A percentile compares a stretch with the other conserved stretches of the same genome.
Evolutionary conservation across 2,888 invertebrate species (phyloP).

Genomic region (Trichogramma evanescens): DNA sequence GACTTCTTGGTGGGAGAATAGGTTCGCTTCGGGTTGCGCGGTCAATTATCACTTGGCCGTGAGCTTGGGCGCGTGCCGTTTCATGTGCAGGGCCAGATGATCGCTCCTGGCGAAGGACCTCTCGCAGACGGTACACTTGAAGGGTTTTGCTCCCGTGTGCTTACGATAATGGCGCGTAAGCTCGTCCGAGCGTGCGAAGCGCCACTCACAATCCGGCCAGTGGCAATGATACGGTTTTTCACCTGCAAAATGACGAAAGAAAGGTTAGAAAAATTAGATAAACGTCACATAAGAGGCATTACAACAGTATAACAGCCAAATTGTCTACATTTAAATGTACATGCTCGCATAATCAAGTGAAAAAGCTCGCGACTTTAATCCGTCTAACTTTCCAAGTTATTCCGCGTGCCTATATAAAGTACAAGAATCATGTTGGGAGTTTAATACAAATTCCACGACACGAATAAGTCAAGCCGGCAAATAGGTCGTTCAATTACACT

Average conservation of each 20-base stretch:
- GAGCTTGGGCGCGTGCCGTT: slow-evolving; percentile 87
- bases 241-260: slow-evolving; percentile 56
- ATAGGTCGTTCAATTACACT: too few species aligned
- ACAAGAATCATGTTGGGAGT: too few species aligned
- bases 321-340: not conserved
- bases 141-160: slow-evolving; percentile 94
- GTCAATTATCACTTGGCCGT: slow-evolving; percentile 18
- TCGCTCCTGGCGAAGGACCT: slow-evolving; percentile 91
- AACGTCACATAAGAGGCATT: not conserved
- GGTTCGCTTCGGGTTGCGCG: not conserved
- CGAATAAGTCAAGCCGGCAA: too few species aligned
- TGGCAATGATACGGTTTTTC: slow-evolving; percentile 97
- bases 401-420: too few species aligned
- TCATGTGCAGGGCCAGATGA: slow-evolving; percentile 94
- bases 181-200: slow-evolving; percentile 93
- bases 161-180: slow-evolving; percentile 93
- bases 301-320: not conserved
- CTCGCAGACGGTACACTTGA: slow-evolving; percentile 92
- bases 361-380: too few species aligned
- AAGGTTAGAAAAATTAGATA: not conserved
- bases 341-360: too few species aligned
- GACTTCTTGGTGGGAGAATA: too few species aligned
- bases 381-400: too few species aligned
- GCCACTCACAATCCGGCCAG: slow-evolving; percentile 97
- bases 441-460: too few species aligned